These are phyloP conservation scores for Megathymus violae DNA, from an alignment of 1,140 invertebrate species.

Conservation along the genomic window DNA sequence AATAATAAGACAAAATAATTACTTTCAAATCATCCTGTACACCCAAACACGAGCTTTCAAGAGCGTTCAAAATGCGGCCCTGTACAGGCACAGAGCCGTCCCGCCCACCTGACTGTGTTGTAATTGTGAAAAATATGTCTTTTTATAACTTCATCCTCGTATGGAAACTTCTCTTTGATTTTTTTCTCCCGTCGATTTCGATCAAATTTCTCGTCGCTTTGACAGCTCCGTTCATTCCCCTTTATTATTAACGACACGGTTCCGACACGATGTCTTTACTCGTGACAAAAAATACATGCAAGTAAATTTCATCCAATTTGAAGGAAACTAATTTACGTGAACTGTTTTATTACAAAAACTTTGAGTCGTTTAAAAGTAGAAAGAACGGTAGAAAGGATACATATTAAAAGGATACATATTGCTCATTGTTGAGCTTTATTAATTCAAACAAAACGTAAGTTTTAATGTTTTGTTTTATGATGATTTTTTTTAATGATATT, in stretches of 20 bases:
- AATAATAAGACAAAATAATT: no score
- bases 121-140: constrained; percentile 51
- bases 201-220: constrained; percentile 51
- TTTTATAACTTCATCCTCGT: constrained; percentile 47
- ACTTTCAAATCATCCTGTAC: constrained; percentile 19
- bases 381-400: no score
- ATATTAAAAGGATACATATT: no score
- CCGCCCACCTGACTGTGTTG: constrained; percentile 47
- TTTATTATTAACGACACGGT: constrained; percentile 7
- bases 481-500: no score
- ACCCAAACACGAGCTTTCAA: constrained; percentile 1
- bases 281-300: no score
- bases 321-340: no score
- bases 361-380: no score
- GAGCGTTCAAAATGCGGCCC: constrained; percentile 1
- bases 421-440: no score
- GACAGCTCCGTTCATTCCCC: constrained; percentile 24
- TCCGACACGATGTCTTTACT: background rate
- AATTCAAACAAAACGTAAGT: no score
- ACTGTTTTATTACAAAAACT: no score
- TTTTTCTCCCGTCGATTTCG: constrained; percentile 46
- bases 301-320: no score
- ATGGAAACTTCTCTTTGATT: constrained; percentile 54
- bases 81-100: constrained; percentile 33
- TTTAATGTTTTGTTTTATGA: no score